Percentiles rank a stretch among this genome's conserved stretches.
These are phyloP conservation scores for Callipepla squamata DNA, from an alignment of 2,113 vertebrate genomes.

Conservation along the genomic window DNA sequence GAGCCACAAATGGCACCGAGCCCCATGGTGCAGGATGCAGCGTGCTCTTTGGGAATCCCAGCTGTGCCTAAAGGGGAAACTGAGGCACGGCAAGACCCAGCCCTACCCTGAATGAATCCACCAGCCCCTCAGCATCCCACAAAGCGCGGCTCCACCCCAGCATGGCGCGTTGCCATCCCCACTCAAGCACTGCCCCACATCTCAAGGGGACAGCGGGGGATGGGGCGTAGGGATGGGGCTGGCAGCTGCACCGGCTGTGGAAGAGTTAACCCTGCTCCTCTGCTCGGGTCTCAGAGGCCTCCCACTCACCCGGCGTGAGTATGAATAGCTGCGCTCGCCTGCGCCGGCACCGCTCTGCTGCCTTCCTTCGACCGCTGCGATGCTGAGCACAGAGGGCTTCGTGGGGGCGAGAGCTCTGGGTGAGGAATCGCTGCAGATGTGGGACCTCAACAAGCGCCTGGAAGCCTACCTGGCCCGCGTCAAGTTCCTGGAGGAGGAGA, in stretches of 20 bases:
- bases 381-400: constrained; percentile 68
- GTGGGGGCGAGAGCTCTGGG: constrained; percentile 44
- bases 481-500: constrained; percentile 90
- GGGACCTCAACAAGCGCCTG: constrained; percentile 90
- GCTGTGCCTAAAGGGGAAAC: neutral
- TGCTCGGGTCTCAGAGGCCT: constrained; percentile 52
- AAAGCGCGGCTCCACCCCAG: neutral
- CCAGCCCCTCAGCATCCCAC: neutral
- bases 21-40: neutral
- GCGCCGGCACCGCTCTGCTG: constrained; percentile 34
- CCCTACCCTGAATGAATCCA: neutral
- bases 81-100: neutral
- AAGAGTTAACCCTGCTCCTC: constrained; percentile 57
- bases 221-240: neutral
- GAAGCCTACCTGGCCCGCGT: constrained; percentile 90
- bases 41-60: neutral
- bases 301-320: constrained; percentile 48
- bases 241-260: neutral
- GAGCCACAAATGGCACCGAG: neutral
- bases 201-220: neutral
- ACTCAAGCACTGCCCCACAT: neutral
- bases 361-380: neutral
- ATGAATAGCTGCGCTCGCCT: constrained; percentile 70
- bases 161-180: neutral
- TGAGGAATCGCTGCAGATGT: constrained; percentile 91